Conservation (phyloP, 2,888 invertebrate genomes). For the Sinelater perroti region DNA sequence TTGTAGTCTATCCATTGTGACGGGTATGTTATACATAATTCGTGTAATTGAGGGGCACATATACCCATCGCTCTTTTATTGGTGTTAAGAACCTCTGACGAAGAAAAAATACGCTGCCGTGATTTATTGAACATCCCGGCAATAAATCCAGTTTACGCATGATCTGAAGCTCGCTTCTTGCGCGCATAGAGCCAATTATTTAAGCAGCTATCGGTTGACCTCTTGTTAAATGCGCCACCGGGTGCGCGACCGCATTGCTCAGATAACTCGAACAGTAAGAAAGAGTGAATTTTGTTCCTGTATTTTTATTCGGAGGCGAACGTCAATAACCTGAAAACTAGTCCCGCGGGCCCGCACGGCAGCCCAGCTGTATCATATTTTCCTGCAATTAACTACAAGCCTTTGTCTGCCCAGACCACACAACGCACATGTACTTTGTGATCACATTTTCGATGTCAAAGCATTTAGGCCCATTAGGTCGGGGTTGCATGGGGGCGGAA, state of each 20-base stretch:
- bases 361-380: constrained; percentile 37
- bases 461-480: constrained; percentile 22
- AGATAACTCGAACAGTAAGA: constrained; percentile 20
- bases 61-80: too few relatives aligned
- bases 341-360: constrained; percentile 24
- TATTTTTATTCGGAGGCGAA: constrained; percentile 22
- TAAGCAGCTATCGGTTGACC: constrained; percentile 18
- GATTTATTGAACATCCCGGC: too few relatives aligned
- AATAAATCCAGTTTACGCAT: too few relatives aligned
- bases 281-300: constrained; percentile 16
- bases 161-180: too few relatives aligned
- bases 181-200: constrained; percentile 16
- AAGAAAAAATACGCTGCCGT: too few relatives aligned
- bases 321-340: constrained; percentile 34
- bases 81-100: too few relatives aligned
- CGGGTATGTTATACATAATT: too few relatives aligned
- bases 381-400: constrained; percentile 35
- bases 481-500: neutral
- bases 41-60: too few relatives aligned
- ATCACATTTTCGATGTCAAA: constrained; percentile 33
- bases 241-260: constrained; percentile 13
- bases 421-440: constrained; percentile 32
- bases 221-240: constrained; percentile 12
- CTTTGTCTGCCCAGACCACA: constrained; percentile 35
- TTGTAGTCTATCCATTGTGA: too few relatives aligned